phyloP scores from a whole-genome alignment of 1,140 invertebrate species.

The Acromyrmex echinatior region DNA sequence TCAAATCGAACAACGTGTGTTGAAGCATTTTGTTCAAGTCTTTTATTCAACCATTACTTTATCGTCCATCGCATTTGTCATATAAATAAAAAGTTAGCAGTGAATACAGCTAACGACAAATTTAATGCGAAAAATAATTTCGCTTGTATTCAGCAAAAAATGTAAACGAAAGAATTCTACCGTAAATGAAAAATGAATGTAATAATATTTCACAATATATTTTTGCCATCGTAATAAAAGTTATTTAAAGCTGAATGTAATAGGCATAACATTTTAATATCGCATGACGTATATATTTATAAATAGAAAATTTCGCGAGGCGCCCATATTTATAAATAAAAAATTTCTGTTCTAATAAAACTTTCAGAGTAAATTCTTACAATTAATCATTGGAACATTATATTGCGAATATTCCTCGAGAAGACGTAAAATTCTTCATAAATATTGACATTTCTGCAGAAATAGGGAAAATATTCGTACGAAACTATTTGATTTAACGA shows the following conservation, averaged over 20 bases:
- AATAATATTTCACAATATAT: background rate
- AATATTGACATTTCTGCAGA: conserved; percentile 4
- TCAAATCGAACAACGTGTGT: conserved; percentile 22
- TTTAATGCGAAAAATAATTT: conserved; percentile 19
- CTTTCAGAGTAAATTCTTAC: background rate
- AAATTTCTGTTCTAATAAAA: conserved; percentile 1
- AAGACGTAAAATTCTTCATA: conserved; percentile 20
- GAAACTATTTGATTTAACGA: conserved; percentile 16
- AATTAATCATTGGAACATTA: conserved; percentile 2
- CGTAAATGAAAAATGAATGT: conserved; percentile 20
- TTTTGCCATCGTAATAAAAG: background rate
- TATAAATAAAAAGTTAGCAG: conserved; percentile 28
- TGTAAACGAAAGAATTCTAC: background rate
- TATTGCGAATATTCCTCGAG: background rate
- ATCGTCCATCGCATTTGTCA: background rate
- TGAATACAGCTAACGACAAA: conserved; percentile 10
- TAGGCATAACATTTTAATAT: conserved; percentile 19
- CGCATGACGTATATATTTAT: background rate
- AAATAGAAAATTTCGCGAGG: background rate
- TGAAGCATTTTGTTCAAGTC: conserved; percentile 5
- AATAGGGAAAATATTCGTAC: conserved; percentile 30
- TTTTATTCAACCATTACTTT: conserved; percentile 10
- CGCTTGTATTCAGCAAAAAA: conserved; percentile 27
- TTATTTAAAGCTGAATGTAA: background rate
- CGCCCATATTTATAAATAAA: background rate